Conservation (phyloP, 2,888 invertebrate species). For the Cheilosia impressa region DNA sequence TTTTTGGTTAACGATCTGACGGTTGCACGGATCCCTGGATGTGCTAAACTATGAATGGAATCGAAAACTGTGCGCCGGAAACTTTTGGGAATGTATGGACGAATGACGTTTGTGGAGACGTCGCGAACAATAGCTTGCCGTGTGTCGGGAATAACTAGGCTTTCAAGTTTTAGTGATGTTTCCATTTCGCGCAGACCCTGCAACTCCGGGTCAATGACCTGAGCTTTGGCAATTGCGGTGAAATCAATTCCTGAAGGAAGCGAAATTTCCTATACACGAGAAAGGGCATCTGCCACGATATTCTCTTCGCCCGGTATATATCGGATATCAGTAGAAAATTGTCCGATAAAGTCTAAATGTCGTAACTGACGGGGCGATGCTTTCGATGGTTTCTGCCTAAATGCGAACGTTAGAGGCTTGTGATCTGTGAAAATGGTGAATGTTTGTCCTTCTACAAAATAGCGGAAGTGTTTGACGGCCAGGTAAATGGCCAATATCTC, state of each 20-base stretch:
- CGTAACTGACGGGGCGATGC: constrained; percentile 80
- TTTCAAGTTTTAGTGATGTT: constrained; percentile 22
- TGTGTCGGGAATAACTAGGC: constrained; percentile 3
- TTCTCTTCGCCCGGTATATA: constrained; percentile 70
- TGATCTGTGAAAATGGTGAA: constrained; percentile 73
- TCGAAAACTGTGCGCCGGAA: constrained; percentile 24
- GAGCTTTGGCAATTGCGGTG: constrained; percentile 19
- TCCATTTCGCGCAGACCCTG: constrained; percentile 19
- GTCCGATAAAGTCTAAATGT: constrained; percentile 79
- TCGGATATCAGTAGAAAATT: constrained; percentile 58
- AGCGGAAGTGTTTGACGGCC: constrained; percentile 77
- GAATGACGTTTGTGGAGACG: constrained; percentile 1
- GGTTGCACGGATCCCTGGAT: constrained; percentile 4
- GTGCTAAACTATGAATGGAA: constrained; percentile 18
- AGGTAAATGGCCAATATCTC: constrained; percentile 73
- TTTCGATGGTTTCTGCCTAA: constrained; percentile 77
- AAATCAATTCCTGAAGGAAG: constrained; percentile 35
- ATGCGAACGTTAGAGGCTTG: constrained; percentile 77
- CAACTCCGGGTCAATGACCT: constrained; percentile 47
- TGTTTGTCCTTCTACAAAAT: constrained; percentile 67
- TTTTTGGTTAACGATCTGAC: constrained; percentile 2
- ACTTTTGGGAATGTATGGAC: constrained; percentile 33
- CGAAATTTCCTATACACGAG: constrained; percentile 51
- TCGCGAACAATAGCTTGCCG: constrained; percentile 2
- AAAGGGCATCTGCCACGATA: constrained; percentile 67